A percentile compares a stretch with the other conserved stretches of the same genome.
phyloP scores from a whole-genome alignment of 2,113 vertebrate species.

The Ageneiosus marmoratus region DNA sequence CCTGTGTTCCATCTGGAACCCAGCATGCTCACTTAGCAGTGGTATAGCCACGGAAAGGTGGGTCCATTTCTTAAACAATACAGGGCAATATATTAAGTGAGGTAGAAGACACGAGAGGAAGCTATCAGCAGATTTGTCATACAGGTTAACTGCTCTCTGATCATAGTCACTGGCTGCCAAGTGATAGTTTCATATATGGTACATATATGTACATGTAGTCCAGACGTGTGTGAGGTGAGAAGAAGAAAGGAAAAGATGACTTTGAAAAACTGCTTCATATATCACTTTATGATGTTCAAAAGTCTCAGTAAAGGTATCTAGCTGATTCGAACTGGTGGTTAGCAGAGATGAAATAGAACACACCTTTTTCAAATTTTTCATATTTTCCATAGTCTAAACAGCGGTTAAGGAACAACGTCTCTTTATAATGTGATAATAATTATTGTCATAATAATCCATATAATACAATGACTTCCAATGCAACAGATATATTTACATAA shows the following conservation, averaged over 20 bases:
- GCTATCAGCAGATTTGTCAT: background rate
- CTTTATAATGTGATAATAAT: conserved; percentile 68
- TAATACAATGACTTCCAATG: conserved; percentile 69
- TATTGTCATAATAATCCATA: conserved; percentile 70
- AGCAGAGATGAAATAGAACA: conserved; percentile 14
- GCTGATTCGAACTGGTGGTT: conserved; percentile 1
- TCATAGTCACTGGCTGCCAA: background rate
- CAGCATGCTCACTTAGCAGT: background rate
- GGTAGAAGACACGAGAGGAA: conserved; percentile 19
- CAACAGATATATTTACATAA: conserved; percentile 72
- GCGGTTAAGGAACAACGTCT: conserved; percentile 58
- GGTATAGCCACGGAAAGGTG: too few species aligned
- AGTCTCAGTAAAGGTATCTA: conserved; percentile 11
- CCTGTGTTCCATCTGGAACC: background rate
- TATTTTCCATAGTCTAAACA: conserved; percentile 62
- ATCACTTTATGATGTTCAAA: background rate
- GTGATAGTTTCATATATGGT: background rate
- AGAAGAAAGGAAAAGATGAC: background rate
- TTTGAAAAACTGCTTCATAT: background rate
- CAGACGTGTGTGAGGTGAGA: background rate
- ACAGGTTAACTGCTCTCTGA: background rate
- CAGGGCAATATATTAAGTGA: background rate
- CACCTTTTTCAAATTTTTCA: conserved; percentile 60
- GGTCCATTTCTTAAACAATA: background rate
- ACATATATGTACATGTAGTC: background rate